Percentiles rank a stretch among this genome's conserved stretches.
Conservation (phyloP, 2,888 invertebrate species). For the Abscondita cerata region DNA sequence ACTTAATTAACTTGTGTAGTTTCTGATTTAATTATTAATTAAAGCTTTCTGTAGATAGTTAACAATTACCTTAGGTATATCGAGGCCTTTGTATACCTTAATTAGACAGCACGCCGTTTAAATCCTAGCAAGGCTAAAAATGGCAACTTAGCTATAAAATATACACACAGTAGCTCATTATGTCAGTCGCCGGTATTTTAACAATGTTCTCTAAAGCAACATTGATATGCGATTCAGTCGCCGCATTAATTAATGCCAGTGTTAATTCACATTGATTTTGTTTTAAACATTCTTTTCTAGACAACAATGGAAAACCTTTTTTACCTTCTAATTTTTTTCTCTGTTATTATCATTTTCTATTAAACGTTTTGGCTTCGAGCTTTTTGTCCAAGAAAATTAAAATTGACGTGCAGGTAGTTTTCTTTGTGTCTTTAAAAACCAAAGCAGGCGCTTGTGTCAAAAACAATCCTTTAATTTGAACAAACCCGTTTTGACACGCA, state of each 20-base stretch:
- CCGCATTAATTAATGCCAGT: conserved; percentile 46
- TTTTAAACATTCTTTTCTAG: conserved; percentile 31
- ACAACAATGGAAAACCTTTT: conserved; percentile 25
- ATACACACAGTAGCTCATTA: conserved; percentile 57
- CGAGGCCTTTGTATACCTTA: conserved; percentile 53
- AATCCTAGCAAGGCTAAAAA: conserved; percentile 54
- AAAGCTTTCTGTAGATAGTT: conserved; percentile 55
- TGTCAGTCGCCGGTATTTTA: conserved; percentile 53
- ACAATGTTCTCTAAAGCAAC: conserved; percentile 53
- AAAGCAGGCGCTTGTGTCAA: too few species aligned
- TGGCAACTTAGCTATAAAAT: conserved; percentile 56
- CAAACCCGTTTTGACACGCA: too few species aligned
- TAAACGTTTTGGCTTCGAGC: not conserved
- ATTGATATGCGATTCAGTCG: conserved; percentile 51
- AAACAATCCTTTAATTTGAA: too few species aligned
- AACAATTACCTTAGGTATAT: conserved; percentile 55
- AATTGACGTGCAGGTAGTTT: too few species aligned
- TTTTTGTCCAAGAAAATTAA: too few species aligned
- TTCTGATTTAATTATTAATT: conserved; percentile 56
- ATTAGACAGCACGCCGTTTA: conserved; percentile 51
- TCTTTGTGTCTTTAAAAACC: too few species aligned
- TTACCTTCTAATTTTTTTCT: conserved; percentile 3
- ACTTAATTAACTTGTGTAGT: conserved; percentile 52
- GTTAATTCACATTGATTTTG: conserved; percentile 36
- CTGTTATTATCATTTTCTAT: conserved; percentile 3